These are phyloP conservation scores for Myotis planiceps DNA, from an alignment of 2,797 vertebrate genomes.

Conservation along the genomic window DNA sequence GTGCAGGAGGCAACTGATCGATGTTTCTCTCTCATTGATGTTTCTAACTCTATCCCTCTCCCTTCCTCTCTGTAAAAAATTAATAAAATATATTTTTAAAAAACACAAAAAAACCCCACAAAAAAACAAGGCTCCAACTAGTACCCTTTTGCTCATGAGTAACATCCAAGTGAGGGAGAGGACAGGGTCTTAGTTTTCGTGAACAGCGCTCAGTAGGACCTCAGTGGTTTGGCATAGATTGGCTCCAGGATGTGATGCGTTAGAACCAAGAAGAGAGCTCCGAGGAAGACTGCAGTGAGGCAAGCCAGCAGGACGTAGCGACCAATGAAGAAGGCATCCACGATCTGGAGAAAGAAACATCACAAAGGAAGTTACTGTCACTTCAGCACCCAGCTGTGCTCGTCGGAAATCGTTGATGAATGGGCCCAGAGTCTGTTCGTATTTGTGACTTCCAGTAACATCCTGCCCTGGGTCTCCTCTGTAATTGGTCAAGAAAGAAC, in stretches of 20 bases:
- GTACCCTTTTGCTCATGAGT: background rate
- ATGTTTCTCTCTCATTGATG: no score
- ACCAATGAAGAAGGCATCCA: constrained; percentile 93
- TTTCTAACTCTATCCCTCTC: no score
- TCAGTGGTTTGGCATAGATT: constrained; percentile 91
- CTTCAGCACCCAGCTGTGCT: background rate
- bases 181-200: background rate
- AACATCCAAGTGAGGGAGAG: background rate
- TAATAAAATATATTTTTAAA: no score
- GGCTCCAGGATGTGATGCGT: constrained; percentile 93
- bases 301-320: constrained; percentile 92
- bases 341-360: constrained; percentile 86
- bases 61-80: no score
- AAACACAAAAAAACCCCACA: no score
- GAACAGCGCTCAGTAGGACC: constrained; percentile 44
- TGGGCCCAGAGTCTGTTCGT: background rate
- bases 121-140: background rate
- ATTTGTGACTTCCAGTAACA: background rate
- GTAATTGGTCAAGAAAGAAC: background rate
- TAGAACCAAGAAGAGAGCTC: constrained; percentile 91
- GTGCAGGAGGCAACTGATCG: no score
- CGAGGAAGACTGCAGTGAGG: constrained; percentile 87
- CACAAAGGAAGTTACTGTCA: background rate
- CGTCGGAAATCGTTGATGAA: background rate
- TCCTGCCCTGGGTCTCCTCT: background rate